Evolutionary conservation across 2,797 vertebrate species (phyloP), one percentile per base, ranked within the genome.

Genomic region (Gallinago nigripennis): DNA sequence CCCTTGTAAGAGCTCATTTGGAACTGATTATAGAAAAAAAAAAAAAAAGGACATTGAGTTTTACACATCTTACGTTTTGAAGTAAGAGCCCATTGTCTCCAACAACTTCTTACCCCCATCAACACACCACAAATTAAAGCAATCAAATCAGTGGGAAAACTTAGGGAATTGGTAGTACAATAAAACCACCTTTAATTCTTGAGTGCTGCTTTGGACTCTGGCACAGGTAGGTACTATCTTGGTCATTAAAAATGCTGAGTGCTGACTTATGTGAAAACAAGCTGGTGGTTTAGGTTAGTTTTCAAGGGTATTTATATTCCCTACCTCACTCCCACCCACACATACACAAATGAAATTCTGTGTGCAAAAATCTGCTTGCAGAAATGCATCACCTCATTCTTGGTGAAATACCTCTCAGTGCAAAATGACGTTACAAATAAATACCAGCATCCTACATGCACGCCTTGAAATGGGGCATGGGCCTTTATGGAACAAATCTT

Each of bases 21-120:
- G 98, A 98, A 98, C 88, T 95, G 96, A 98, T 98, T 98, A 97
- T 69, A 97, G 93, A 75, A 61, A 76, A 33, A 94, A 91, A 70
- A 21, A 64, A 57, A 20, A 64, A 56, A 19, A 12, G 31, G 35
- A 90, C 1, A 0, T 16, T 41, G 46, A 90, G 56, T 77, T 78
- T 84, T 92, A 93, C 35, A 90, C 78, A 61, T 85, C 69, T 90
- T 46, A 39, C 37, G 77, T 88, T 96, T 78, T 90, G 77, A 96
- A 95, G 83, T 61, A 96, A 82, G 75, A 94, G 83, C 24, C 65
- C 63, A 91, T 46, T 93, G 65, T 87, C 61, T 87, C 54, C 77
- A 76, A 70, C 43, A 86, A 31, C 48, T 83, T 77, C 66, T 72
- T 93, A 88, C 68, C 16, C 28, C 41, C 35, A 86, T 19, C 45